Percentiles rank a stretch among this genome's conserved stretches.
These are phyloP conservation scores for Drosophila nr. perissopoda DNA, from an alignment of 2,888 invertebrate genomes.

Conservation along the genomic window DNA sequence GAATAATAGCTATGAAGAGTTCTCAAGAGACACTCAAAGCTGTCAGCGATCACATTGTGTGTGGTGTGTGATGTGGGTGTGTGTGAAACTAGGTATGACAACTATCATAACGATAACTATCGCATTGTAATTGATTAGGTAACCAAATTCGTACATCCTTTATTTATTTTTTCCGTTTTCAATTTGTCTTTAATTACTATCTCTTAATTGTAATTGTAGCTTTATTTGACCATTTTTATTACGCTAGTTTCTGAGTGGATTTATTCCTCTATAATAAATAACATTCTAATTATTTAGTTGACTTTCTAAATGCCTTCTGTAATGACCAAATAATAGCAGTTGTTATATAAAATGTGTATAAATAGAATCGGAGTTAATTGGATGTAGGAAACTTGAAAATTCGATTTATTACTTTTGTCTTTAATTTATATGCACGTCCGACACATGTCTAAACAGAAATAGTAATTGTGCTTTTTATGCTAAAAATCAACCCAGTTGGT, in stretches of 20 bases:
- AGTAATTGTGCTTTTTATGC: conserved; percentile 1
- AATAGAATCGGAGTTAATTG: conserved; percentile 1
- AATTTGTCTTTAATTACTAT: neutral
- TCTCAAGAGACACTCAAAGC: conserved; percentile 45
- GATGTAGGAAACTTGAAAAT: neutral
- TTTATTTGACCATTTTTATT: neutral
- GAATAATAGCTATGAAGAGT: conserved; percentile 42
- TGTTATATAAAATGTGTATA: neutral
- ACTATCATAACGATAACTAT: conserved; percentile 13
- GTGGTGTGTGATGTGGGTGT: conserved; percentile 44
- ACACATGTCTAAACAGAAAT: conserved; percentile 4
- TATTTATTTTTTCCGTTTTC: neutral
- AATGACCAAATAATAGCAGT: neutral
- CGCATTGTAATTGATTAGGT: neutral
- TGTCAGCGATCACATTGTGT: conserved; percentile 42
- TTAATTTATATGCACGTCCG: conserved; percentile 10
- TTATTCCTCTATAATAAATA: neutral
- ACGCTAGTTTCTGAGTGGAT: neutral
- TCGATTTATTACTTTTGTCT: conserved; percentile 8
- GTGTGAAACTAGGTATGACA: conserved; percentile 40
- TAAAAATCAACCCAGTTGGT: conserved; percentile 2
- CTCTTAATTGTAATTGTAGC: neutral
- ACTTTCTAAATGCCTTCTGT: conserved; percentile 10
- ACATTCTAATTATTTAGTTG: neutral
- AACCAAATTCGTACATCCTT: neutral